These are phyloP conservation scores for Leptosomus discolor DNA, from an alignment of 2,113 vertebrate species.

Conservation along the genomic window DNA sequence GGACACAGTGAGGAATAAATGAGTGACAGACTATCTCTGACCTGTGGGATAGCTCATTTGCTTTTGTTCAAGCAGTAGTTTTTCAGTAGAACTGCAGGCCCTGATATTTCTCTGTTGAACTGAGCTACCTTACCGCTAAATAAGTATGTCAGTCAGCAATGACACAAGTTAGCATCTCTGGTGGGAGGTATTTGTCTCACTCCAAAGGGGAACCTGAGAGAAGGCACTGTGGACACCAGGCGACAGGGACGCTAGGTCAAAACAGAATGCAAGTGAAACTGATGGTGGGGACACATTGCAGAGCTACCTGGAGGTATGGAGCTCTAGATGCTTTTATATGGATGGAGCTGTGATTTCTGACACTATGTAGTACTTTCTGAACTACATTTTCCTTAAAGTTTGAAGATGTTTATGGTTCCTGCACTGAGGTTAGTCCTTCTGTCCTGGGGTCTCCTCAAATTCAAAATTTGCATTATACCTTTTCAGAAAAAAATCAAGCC, in stretches of 20 bases:
- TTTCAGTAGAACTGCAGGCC: neutral
- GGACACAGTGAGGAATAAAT: neutral
- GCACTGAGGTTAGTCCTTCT: neutral
- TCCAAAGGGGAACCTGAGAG: neutral
- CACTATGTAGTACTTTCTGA: neutral
- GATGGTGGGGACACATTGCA: neutral
- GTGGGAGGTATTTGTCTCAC: neutral
- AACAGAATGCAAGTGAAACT: neutral
- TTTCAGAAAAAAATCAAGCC: neutral
- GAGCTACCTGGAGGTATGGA: neutral
- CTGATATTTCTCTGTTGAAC: neutral
- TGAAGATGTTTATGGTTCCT: neutral
- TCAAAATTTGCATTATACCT: neutral
- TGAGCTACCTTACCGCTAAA: neutral
- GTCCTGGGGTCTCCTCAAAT: neutral
- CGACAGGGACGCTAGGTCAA: neutral
- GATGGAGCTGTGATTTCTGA: neutral
- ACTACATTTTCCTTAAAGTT: neutral
- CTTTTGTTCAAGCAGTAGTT: conserved; percentile 35
- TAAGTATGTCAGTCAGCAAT: conserved; percentile 1
- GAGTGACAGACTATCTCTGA: conserved; percentile 39
- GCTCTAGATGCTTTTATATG: neutral
- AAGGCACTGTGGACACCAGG: neutral
- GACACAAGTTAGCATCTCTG: neutral
- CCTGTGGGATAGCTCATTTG: neutral